Evolutionary conservation across 64 coral and sea anemone species (phyloP).

Genomic region (Astreopora myriophthalma): DNA sequence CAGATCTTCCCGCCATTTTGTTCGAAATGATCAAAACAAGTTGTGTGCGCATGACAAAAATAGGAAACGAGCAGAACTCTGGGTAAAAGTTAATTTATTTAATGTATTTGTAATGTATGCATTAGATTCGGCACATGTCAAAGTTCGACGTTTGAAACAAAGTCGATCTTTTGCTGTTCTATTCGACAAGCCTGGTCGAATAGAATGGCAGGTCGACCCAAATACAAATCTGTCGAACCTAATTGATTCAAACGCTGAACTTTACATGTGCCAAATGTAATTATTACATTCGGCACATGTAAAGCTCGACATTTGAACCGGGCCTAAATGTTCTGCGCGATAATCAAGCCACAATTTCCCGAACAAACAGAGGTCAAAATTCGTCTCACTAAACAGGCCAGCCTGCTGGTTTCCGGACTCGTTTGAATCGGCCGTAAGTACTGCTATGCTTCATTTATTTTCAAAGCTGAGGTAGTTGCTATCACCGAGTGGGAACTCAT

Average conservation of each 20-base stretch:
- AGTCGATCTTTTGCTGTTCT: neutral
- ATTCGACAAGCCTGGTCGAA: neutral
- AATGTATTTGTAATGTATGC: slow-evolving; percentile 22
- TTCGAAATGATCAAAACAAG: neutral
- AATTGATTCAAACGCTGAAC: slow-evolving; percentile 61
- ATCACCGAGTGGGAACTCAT: no score
- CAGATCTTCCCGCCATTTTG: neutral
- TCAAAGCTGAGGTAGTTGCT: no score
- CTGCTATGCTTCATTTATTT: no score
- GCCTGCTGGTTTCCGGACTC: no score
- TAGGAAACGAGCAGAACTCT: neutral
- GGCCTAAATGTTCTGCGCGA: neutral
- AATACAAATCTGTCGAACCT: slow-evolving; percentile 33
- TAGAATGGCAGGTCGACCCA: slow-evolving; percentile 2
- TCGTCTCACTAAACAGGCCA: no score
- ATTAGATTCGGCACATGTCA: slow-evolving; percentile 50
- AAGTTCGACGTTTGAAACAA: slow-evolving; percentile 43
- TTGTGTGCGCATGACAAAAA: neutral
- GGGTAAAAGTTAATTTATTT: no score
- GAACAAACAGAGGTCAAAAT: no score
- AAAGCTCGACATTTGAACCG: slow-evolving; percentile 55
- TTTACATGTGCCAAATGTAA: slow-evolving; percentile 15
- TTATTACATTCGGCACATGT: slow-evolving; percentile 40
- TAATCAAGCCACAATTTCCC: no score
- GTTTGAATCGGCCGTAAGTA: no score